A percentile compares a stretch with the other conserved stretches of the same genome.
These are phyloP conservation scores for Poeciliopsis presidionis DNA, from an alignment of 2,797 vertebrate species.

Conservation along the genomic window DNA sequence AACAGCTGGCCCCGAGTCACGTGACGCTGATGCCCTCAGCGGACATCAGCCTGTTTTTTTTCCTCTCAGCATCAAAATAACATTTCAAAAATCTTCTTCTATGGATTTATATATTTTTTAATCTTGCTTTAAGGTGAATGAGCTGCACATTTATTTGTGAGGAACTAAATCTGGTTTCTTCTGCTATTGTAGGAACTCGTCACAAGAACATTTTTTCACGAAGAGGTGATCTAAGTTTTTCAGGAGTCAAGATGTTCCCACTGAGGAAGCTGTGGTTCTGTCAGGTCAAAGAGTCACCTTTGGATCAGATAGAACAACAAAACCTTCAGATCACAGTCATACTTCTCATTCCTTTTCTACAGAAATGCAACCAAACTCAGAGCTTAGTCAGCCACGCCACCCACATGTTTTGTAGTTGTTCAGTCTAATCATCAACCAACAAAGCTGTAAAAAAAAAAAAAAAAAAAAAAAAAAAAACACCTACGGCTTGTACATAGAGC, in stretches of 20 bases:
- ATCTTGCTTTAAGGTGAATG: not conserved
- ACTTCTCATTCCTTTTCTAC: not conserved
- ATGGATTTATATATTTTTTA: not conserved
- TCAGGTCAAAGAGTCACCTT: conserved; percentile 14
- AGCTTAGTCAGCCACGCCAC: not conserved
- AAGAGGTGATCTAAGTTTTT: not conserved
- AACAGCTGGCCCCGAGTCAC: conserved; percentile 44
- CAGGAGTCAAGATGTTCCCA: not conserved
- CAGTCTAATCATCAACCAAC: conserved; percentile 10
- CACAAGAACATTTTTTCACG: not conserved
- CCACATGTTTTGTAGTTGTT: not conserved
- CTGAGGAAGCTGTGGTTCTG: not conserved
- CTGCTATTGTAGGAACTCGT: not conserved
- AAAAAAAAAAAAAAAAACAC: not conserved
- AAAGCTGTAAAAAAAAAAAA: not conserved
- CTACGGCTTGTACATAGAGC: not conserved
- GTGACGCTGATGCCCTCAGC: not conserved
- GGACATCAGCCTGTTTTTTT: not conserved
- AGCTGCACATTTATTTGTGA: not conserved
- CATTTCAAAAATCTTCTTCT: not conserved
- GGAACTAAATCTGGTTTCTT: not conserved
- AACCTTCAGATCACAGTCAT: not conserved
- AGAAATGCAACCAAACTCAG: not conserved
- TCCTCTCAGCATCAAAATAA: not conserved
- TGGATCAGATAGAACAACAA: not conserved